Evolutionary conservation across 2,888 invertebrate species (phyloP).

Genomic region (Acanthosepion pharaonis): DNA sequence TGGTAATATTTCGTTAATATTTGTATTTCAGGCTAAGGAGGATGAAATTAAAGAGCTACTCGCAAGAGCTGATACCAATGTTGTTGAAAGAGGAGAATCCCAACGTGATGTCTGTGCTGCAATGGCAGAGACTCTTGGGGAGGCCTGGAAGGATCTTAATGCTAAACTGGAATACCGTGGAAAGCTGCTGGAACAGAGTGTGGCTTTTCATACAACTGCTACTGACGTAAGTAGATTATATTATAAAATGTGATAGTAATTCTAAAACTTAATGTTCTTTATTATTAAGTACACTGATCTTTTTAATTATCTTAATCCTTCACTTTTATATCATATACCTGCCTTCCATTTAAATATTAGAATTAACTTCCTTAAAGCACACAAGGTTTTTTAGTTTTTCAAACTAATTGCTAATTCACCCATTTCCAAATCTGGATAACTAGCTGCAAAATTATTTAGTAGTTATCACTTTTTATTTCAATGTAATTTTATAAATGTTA

Average conservation of each 20-base stretch:
- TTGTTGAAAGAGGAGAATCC: slow-evolving; percentile 79
- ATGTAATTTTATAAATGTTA: no score
- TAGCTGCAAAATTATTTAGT: background rate
- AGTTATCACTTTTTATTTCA: background rate
- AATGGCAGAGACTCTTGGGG: slow-evolving; percentile 83
- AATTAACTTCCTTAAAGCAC: background rate
- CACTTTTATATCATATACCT: background rate
- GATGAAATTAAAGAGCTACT: slow-evolving; percentile 90
- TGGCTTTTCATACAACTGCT: slow-evolving; percentile 81
- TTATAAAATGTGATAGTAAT: background rate
- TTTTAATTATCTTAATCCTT: background rate
- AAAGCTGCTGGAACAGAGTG: slow-evolving; percentile 84
- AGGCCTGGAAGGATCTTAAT: slow-evolving; percentile 87
- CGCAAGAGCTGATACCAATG: slow-evolving; percentile 87
- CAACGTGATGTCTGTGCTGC: slow-evolving; percentile 88
- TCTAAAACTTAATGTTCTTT: background rate
- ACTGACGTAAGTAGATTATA: slow-evolving; percentile 75
- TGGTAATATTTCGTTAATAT: background rate
- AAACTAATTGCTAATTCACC: background rate
- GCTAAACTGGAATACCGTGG: slow-evolving; percentile 85
- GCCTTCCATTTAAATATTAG: background rate
- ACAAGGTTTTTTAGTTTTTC: no score
- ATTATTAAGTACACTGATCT: background rate
- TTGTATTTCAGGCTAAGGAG: slow-evolving; percentile 83
- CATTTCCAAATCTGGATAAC: background rate